Percentiles rank a stretch among this genome's conserved stretches.
phyloP scores from a whole-genome alignment of 2,888 invertebrate species.

The Steinernema carpocapsae region DNA sequence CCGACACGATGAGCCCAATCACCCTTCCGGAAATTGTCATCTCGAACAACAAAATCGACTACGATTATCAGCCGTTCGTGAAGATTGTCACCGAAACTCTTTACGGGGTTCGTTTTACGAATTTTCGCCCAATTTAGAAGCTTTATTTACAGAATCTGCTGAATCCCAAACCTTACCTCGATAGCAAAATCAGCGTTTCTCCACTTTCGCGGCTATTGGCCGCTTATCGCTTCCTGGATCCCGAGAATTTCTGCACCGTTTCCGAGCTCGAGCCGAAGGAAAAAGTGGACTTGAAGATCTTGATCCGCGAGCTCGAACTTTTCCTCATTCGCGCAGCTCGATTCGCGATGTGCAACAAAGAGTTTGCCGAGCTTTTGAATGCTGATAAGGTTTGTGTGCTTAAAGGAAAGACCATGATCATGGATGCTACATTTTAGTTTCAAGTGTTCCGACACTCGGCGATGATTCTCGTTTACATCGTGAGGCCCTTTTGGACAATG shows the following conservation, averaged over 20 bases:
- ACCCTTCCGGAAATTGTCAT: background rate
- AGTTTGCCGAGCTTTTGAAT: background rate
- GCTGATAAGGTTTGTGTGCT: conserved; percentile 7
- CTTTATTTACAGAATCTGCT: background rate
- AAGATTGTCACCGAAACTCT: background rate
- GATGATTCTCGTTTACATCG: background rate
- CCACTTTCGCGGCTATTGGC: background rate
- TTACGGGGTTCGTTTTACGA: background rate
- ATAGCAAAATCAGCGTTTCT: background rate
- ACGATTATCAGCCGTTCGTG: background rate
- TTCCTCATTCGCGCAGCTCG: background rate
- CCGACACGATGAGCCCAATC: background rate
- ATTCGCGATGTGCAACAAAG: background rate
- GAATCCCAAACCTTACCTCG: no score
- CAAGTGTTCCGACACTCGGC: background rate
- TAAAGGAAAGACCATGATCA: background rate
- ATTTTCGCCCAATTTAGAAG: background rate
- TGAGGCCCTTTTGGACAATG: background rate
- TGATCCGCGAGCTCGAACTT: background rate
- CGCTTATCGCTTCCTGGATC: background rate
- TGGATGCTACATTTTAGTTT: background rate
- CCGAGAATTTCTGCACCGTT: background rate
- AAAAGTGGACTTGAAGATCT: background rate
- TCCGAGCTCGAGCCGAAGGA: background rate
- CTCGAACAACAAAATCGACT: background rate